phyloP scores from a whole-genome alignment of 1,140 invertebrate species.

The Drosophila ficusphila region DNA sequence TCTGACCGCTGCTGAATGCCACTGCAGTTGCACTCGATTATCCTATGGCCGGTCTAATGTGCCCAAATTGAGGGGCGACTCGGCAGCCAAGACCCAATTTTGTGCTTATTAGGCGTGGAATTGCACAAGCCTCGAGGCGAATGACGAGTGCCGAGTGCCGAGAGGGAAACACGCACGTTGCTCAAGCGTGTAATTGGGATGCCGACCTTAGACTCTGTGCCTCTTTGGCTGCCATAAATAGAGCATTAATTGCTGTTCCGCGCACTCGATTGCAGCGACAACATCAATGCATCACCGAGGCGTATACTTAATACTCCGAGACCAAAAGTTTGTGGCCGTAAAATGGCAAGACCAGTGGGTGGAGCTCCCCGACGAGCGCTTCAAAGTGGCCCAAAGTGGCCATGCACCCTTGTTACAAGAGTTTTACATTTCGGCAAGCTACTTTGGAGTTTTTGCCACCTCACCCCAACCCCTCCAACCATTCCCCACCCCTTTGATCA shows the following conservation, averaged over 20 bases:
- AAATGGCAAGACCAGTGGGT: slow-evolving; percentile 10
- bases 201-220: slow-evolving; percentile 49
- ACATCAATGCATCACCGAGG: slow-evolving; percentile 30
- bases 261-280: slow-evolving; percentile 44
- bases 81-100: slow-evolving; percentile 50
- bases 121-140: slow-evolving; percentile 31
- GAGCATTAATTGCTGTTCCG: slow-evolving; percentile 59
- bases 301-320: slow-evolving; percentile 53
- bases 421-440: slow-evolving; percentile 69
- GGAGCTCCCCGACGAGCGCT: slow-evolving; percentile 1
- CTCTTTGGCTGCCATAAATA: slow-evolving; percentile 45
- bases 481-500: background rate
- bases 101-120: slow-evolving; percentile 66
- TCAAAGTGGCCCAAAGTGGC: slow-evolving; percentile 21
- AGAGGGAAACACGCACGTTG: slow-evolving; percentile 48
- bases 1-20: slow-evolving; percentile 2
- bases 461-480: no score
- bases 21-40: slow-evolving; percentile 18
- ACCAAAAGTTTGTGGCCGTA: slow-evolving; percentile 39
- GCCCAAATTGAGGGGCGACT: slow-evolving; percentile 14
- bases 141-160: slow-evolving; percentile 8
- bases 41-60: slow-evolving; percentile 7
- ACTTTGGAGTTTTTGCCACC: slow-evolving; percentile 36
- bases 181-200: slow-evolving; percentile 75
- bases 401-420: slow-evolving; percentile 52